Conservation (phyloP, 1,140 invertebrate species). For the Vanessa tameamea region DNA sequence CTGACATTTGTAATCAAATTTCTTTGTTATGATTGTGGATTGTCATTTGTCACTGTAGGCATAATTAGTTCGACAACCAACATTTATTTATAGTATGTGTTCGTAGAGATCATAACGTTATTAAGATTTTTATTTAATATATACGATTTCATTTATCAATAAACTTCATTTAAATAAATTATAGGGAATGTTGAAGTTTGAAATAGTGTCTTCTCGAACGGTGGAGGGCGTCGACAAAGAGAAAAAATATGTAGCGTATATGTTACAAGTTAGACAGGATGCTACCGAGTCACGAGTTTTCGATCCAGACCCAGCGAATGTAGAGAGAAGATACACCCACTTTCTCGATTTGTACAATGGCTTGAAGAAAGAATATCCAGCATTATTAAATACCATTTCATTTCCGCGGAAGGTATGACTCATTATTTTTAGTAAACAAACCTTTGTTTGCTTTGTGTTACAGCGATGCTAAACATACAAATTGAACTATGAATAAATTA, state of each 20-base stretch:
- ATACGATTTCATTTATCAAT: neutral
- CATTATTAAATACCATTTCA: constrained; percentile 80
- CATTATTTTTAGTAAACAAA: constrained; percentile 40
- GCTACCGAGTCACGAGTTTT: constrained; percentile 60
- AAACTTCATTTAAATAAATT: neutral
- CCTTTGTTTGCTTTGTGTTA: constrained; percentile 28
- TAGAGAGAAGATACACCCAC: constrained; percentile 89
- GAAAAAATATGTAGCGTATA: constrained; percentile 85
- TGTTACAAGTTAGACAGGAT: constrained; percentile 82
- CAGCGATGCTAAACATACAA: neutral
- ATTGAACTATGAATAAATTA: no score
- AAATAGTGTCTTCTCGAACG: constrained; percentile 71
- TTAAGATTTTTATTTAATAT: constrained; percentile 8
- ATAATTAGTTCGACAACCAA: constrained; percentile 3
- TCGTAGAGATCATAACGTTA: neutral
- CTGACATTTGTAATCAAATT: constrained; percentile 80
- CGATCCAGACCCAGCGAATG: constrained; percentile 83
- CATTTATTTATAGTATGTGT: neutral
- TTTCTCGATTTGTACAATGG: constrained; percentile 86
- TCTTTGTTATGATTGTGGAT: constrained; percentile 86
- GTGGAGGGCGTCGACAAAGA: constrained; percentile 76
- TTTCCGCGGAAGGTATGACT: constrained; percentile 87
- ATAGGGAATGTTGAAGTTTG: constrained; percentile 66
- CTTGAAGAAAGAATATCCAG: constrained; percentile 83
- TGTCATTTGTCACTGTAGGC: neutral